Conservation (phyloP, 2,797 vertebrate genomes). For the Ceyx erithaca region DNA sequence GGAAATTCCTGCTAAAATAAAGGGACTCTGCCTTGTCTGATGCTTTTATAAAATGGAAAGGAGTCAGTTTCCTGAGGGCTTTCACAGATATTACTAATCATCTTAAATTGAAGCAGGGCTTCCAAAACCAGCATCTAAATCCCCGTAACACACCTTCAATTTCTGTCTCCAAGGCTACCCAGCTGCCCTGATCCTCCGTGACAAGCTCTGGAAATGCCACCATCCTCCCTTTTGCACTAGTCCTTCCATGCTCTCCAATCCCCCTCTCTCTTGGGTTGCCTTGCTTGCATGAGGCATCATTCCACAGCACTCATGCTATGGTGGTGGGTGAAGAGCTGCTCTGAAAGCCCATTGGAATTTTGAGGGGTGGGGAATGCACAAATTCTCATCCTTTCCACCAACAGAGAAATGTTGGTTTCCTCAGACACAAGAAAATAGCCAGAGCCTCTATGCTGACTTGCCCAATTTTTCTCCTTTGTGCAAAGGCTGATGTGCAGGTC, state of each 20-base stretch:
- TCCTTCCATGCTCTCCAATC: background rate
- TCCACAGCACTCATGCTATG: background rate
- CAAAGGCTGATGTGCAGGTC: background rate
- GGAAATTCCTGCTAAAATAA: constrained; percentile 36
- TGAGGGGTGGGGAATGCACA: background rate
- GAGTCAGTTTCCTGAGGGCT: constrained; percentile 38
- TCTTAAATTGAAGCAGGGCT: constrained; percentile 41
- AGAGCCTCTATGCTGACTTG: background rate
- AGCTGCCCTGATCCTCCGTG: constrained; percentile 30
- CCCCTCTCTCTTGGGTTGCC: background rate
- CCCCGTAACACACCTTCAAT: constrained; percentile 36
- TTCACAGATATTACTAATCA: constrained; percentile 50
- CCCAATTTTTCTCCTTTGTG: background rate
- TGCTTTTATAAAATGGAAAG: background rate
- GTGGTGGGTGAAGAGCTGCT: background rate
- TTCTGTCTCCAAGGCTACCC: constrained; percentile 56
- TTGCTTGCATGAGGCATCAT: rapidly evolving
- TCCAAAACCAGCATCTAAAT: constrained; percentile 52
- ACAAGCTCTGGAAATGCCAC: constrained; percentile 3
- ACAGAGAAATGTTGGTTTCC: background rate
- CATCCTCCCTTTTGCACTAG: background rate
- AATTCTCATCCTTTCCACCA: background rate
- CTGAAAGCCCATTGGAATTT: background rate
- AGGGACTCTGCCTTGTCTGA: background rate
- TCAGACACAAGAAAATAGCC: background rate